Conservation (phyloP, 2,888 invertebrate species). For the Craniophora ligustri region DNA sequence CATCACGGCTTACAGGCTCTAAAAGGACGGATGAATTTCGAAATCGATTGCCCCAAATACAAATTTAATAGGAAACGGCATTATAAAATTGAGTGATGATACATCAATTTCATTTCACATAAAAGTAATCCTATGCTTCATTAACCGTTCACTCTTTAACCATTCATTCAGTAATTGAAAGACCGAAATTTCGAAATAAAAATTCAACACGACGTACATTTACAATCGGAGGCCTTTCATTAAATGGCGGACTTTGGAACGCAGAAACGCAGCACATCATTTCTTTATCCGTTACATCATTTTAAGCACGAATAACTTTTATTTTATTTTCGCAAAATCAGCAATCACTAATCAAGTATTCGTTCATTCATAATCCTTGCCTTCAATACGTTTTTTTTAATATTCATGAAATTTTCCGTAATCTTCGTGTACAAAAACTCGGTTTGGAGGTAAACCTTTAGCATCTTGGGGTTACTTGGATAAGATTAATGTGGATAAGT, state of each 20-base stretch:
- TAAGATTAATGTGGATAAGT: constrained; percentile 11
- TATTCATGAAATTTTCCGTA: constrained; percentile 55
- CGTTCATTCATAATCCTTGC: constrained; percentile 58
- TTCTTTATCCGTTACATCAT: constrained; percentile 35
- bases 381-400: constrained; percentile 52
- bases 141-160: constrained; percentile 33
- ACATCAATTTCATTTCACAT: constrained; percentile 35
- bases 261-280: constrained; percentile 13
- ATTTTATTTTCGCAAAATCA: constrained; percentile 53
- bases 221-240: constrained; percentile 35
- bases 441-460: constrained; percentile 45
- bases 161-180: constrained; percentile 49
- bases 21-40: too few species aligned
- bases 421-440: constrained; percentile 45
- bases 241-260: constrained; percentile 45
- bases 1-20: too few species aligned
- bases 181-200: constrained; percentile 39
- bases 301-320: constrained; percentile 49
- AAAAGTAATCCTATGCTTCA: constrained; percentile 43
- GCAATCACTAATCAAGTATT: constrained; percentile 64
- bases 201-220: constrained; percentile 30
- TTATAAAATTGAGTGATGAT: constrained; percentile 22
- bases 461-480: constrained; percentile 32
- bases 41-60: too few species aligned
- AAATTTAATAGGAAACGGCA: background rate